Conservation (phyloP, 2,888 invertebrate genomes). For the Eilema depressum region DNA sequence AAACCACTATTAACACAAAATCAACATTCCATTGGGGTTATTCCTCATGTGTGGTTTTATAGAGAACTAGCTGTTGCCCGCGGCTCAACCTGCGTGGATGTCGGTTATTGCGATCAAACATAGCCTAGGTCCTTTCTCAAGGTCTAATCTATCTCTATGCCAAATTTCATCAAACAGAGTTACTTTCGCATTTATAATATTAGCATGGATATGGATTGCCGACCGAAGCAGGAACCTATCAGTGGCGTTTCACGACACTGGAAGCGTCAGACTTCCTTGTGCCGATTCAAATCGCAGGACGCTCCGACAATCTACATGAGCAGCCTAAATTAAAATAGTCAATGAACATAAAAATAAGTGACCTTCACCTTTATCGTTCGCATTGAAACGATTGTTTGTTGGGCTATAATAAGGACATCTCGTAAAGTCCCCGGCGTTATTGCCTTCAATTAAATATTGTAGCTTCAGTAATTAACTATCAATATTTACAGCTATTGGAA, state of each 20-base stretch:
- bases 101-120: too few species aligned
- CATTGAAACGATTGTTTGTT: slow-evolving; percentile 60
- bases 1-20: too few species aligned
- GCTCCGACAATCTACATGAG: not conserved
- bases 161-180: too few species aligned
- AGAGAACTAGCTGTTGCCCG: too few species aligned
- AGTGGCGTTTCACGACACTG: not conserved
- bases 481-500: not conserved
- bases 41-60: too few species aligned
- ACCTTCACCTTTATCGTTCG: slow-evolving; percentile 53
- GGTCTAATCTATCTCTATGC: too few species aligned
- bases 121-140: too few species aligned
- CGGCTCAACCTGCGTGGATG: too few species aligned
- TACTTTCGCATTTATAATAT: too few species aligned
- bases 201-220: too few species aligned
- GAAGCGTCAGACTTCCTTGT: not conserved
- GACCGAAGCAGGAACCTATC: not conserved
- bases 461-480: slow-evolving; percentile 19
- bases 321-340: slow-evolving; percentile 29
- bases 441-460: slow-evolving; percentile 37
- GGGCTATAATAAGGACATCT: slow-evolving; percentile 49
- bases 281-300: not conserved
- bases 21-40: too few species aligned
- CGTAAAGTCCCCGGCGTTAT: slow-evolving; percentile 46
- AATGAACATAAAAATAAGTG: slow-evolving; percentile 27